These are phyloP conservation scores for Epicampocera succincta DNA, from an alignment of 2,888 invertebrate genomes.

Conservation along the genomic window DNA sequence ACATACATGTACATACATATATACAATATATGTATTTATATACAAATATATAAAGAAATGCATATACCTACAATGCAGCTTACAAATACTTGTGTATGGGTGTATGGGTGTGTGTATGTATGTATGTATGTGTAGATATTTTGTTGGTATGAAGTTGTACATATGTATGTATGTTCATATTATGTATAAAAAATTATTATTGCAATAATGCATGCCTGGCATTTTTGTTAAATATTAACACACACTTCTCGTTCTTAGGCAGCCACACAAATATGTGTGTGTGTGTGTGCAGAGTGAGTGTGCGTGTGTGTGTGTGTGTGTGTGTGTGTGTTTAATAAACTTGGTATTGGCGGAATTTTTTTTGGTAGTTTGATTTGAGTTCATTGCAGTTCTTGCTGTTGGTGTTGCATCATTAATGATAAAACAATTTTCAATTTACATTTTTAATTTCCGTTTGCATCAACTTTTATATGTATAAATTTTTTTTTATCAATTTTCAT, in stretches of 20 bases:
- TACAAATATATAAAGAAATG: too few relatives aligned
- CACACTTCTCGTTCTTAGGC: not conserved
- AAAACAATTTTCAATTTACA: slow-evolving; percentile 57
- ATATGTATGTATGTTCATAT: not conserved
- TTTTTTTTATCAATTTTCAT: slow-evolving; percentile 28
- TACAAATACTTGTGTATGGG: not conserved
- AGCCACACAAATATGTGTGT: not conserved
- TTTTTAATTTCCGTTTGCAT: slow-evolving; percentile 65
- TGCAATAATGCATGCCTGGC: slow-evolving; percentile 34
- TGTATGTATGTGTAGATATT: not conserved
- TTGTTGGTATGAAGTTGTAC: not conserved
- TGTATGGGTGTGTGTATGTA: not conserved
- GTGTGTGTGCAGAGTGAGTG: slow-evolving; percentile 1
- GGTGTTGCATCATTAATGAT: slow-evolving; percentile 55
- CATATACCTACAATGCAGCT: too few relatives aligned
- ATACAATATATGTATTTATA: too few relatives aligned
- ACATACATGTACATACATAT: too few relatives aligned
- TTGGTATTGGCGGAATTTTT: not conserved
- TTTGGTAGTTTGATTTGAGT: slow-evolving; percentile 38
- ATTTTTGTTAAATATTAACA: slow-evolving; percentile 37
- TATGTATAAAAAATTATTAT: slow-evolving; percentile 6
- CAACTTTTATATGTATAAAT: not conserved
- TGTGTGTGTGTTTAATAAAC: slow-evolving; percentile 4
- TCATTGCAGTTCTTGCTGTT: slow-evolving; percentile 10
- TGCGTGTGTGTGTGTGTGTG: not conserved